Base-by-base conservation (phyloP, 2,113 vertebrate genomes). In the Myiagra hebetior region DNA sequence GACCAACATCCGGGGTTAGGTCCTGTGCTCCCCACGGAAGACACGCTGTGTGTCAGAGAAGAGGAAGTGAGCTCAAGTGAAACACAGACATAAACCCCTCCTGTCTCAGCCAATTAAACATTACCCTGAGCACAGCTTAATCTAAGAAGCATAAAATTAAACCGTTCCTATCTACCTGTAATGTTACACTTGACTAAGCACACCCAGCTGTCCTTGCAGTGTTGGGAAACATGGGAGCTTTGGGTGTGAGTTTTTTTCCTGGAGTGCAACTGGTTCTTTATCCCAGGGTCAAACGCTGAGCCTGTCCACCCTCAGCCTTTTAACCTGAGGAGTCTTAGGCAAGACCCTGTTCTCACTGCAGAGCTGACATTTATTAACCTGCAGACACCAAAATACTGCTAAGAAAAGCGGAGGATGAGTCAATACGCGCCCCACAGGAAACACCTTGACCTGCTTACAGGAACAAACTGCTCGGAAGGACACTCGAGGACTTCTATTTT, bases 201-300 rank as follows among this genome's bases (percentile, higher is more conserved):
- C 11, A 3, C 60, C 76, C 4, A 4, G 50, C 50, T 47, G 41
- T 9, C 60, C 67, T 16, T 5, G 9, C 37, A 11, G 41, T 0
- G 47, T 1, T 11, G 46, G 52, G 10, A 74, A 62, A 31, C 73
- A 67, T 1, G 0, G 0, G 19, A 37, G 41, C 2, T 27, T 10
- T 11, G 31, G 35, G 15, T 31, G 35, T 7, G 49, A 72, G 35
- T 5, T 72, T 28, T n/a, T 28, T 15, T 18, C 8, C 53, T 4
- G 21, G 16, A 55, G 55, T 4, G 18, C 39, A 39, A 6, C 24
- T 46, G 42, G 31, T 62, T n/a, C 16, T 63, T 52, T 49, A 42
- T 35, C 52, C 28, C 1, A 9, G 1, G 0, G 56, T 12, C 24
- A 6, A 12, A 50, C 52, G 13, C 5, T 1, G 7, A 41, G 69